phyloP scores from a whole-genome alignment of 2,797 vertebrate species.

The Hoplostethus atlanticus region DNA sequence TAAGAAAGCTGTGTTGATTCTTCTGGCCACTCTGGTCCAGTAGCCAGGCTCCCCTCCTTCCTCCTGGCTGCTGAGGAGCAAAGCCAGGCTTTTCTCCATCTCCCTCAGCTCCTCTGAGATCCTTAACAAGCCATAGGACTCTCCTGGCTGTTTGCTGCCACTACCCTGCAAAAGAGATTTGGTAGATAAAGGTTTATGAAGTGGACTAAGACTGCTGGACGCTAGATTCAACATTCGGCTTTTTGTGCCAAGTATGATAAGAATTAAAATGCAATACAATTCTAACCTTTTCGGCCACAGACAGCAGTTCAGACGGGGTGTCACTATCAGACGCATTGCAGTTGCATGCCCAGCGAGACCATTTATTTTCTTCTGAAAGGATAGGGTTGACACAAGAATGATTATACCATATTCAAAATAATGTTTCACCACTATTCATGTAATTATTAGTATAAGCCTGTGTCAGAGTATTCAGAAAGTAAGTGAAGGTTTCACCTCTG shows the following conservation, averaged over 20 bases:
- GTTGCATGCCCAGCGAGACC: constrained; percentile 6
- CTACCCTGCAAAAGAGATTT: constrained; percentile 39
- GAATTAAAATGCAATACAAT: not conserved
- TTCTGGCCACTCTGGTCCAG: constrained; percentile 67
- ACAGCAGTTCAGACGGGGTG: constrained; percentile 27
- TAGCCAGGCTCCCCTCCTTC: constrained; percentile 29
- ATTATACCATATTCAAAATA: not conserved
- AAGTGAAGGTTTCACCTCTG: constrained; percentile 37
- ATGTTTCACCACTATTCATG: not conserved
- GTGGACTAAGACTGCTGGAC: not conserved
- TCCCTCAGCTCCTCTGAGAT: constrained; percentile 59
- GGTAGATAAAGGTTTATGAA: not conserved
- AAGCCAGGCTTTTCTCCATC: constrained; percentile 50
- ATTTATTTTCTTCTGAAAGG: constrained; percentile 53
- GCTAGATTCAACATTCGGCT: not conserved
- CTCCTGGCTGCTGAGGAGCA: constrained; percentile 27
- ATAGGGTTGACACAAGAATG: not conserved
- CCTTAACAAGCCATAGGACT: constrained; percentile 33
- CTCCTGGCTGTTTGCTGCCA: constrained; percentile 17
- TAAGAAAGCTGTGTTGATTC: constrained; percentile 67
- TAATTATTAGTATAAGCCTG: not conserved
- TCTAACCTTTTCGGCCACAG: constrained; percentile 53
- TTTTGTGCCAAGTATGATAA: not conserved
- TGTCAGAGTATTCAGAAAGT: not conserved
- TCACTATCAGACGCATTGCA: constrained; percentile 30